A percentile compares a stretch with the other conserved stretches of the same genome.
phyloP scores from a whole-genome alignment of 2,888 invertebrate species.

The Leptopterna dolabrata region DNA sequence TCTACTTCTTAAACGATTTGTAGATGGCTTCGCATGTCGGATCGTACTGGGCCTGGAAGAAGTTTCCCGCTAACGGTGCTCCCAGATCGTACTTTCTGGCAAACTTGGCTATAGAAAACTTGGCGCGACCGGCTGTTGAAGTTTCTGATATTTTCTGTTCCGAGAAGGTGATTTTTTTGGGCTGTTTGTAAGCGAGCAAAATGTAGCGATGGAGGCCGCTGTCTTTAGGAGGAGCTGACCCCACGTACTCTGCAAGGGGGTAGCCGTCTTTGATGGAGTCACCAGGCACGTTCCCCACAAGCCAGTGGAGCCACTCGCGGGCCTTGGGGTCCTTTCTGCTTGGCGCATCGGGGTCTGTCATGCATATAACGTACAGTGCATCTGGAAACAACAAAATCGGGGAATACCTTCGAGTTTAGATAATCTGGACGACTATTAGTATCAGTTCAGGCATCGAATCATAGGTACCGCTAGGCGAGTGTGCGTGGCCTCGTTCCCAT shows the following conservation, averaged over 20 bases:
- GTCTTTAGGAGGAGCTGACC: conserved; percentile 84
- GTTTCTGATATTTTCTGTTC: not conserved
- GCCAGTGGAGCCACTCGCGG: conserved; percentile 93
- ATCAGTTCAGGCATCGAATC: no score
- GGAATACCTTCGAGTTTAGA: no score
- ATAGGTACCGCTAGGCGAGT: no score
- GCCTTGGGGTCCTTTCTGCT: conserved; percentile 80
- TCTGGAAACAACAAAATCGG: conserved; percentile 1
- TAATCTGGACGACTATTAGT: conserved; percentile 64
- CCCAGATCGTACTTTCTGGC: conserved; percentile 87
- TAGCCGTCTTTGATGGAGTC: conserved; percentile 77
- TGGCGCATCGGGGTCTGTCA: conserved; percentile 95
- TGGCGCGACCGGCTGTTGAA: not conserved
- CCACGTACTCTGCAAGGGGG: conserved; percentile 80
- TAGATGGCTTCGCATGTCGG: not conserved
- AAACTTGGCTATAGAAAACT: conserved; percentile 66
- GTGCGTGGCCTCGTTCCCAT: no score
- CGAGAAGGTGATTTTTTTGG: not conserved
- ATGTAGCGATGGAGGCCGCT: conserved; percentile 29
- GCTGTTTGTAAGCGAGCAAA: conserved; percentile 11
- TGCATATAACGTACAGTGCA: conserved; percentile 79
- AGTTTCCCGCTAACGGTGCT: conserved; percentile 85
- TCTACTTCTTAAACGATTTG: not conserved
- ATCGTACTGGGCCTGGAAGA: conserved; percentile 88
- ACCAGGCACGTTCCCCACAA: conserved; percentile 87